These are phyloP conservation scores for Falco punctatus DNA, from an alignment of 2,113 vertebrate species.

Conservation along the genomic window DNA sequence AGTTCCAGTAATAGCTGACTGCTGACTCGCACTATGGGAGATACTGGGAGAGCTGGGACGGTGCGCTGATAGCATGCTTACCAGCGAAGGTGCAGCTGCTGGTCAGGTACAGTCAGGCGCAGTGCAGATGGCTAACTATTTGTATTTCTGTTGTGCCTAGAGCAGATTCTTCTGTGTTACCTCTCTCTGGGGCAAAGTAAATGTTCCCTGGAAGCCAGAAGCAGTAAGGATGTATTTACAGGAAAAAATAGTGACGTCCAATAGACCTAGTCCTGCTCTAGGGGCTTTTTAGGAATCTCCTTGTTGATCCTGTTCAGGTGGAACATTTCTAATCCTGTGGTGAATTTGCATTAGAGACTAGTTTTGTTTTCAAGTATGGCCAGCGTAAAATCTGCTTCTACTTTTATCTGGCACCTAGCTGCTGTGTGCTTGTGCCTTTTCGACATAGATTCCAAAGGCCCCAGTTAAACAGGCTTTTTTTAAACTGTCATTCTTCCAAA, in stretches of 20 bases:
- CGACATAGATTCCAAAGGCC: not conserved
- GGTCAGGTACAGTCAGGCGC: not conserved
- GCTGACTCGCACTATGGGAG: not conserved
- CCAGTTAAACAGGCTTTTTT: not conserved
- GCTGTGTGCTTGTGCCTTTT: not conserved
- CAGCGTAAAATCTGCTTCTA: not conserved
- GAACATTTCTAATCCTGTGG: not conserved
- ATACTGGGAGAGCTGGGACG: not conserved
- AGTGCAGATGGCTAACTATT: slow-evolving; percentile 14
- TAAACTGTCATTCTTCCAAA: not conserved
- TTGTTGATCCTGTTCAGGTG: not conserved
- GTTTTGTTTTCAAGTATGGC: not conserved
- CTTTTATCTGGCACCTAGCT: not conserved
- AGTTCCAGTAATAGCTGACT: slow-evolving; percentile 1
- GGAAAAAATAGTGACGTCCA: not conserved
- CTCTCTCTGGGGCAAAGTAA: not conserved
- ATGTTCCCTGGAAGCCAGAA: not conserved
- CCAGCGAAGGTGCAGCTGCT: not conserved
- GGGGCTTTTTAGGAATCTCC: not conserved
- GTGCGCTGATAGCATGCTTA: not conserved
- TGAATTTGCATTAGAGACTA: not conserved
- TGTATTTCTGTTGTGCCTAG: not conserved
- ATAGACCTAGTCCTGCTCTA: not conserved
- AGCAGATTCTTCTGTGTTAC: not conserved
- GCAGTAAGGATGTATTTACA: not conserved